phyloP scores from a whole-genome alignment of 2,113 vertebrate genomes.

The Notarius quadriscutis region DNA sequence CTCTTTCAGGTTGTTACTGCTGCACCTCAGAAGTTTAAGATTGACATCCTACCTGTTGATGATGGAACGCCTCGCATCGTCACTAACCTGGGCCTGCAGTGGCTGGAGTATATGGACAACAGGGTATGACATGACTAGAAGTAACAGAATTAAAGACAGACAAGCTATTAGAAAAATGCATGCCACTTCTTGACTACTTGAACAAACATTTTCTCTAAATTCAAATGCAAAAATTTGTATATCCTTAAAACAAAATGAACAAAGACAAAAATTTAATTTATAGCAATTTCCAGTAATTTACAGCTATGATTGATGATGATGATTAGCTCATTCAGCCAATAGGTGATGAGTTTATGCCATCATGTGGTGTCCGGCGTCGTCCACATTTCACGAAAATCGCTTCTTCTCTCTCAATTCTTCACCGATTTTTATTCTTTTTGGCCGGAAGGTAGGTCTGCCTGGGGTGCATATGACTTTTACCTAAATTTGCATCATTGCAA shows the following conservation, averaged over 20 bases:
- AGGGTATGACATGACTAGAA: constrained; percentile 72
- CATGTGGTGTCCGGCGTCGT: too few relatives aligned
- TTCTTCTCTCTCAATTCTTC: too few relatives aligned
- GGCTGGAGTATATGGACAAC: constrained; percentile 89
- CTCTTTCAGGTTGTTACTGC: constrained; percentile 81
- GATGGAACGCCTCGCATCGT: constrained; percentile 88
- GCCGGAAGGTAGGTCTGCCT: too few relatives aligned
- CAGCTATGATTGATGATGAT: too few relatives aligned
- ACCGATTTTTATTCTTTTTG: too few relatives aligned
- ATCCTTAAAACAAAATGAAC: neutral
- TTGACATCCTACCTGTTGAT: constrained; percentile 88
- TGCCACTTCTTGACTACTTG: neutral
- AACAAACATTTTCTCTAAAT: neutral
- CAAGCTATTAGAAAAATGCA: neutral
- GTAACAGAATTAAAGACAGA: neutral
- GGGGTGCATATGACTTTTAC: too few relatives aligned
- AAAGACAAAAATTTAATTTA: neutral
- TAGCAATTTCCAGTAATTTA: neutral
- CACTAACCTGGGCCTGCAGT: constrained; percentile 93
- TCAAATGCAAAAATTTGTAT: neutral
- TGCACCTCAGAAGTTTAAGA: constrained; percentile 85
- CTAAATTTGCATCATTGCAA: too few relatives aligned
- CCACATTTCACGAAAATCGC: too few relatives aligned
- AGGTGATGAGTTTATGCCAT: too few relatives aligned
- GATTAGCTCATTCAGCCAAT: too few relatives aligned